Percentiles rank a stretch among this genome's conserved stretches.
phyloP scores from a whole-genome alignment of 1,140 invertebrate genomes.

The Goniozus legneri region DNA sequence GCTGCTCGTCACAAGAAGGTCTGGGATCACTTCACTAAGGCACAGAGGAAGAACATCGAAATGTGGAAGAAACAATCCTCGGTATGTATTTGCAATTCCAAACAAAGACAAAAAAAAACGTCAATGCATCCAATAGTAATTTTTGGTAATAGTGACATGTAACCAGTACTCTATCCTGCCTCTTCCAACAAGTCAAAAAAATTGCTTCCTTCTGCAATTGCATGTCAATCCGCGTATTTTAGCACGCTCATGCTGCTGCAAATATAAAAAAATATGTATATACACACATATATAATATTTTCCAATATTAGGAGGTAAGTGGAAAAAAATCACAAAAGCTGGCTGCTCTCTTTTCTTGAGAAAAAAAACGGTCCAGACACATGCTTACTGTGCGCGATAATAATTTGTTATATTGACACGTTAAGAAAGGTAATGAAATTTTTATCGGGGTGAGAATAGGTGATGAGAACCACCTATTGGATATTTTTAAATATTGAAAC shows the following conservation, averaged over 20 bases:
- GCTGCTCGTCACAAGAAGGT: conserved; percentile 94
- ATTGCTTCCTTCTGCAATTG: conserved; percentile 21
- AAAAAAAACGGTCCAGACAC: conserved; percentile 33
- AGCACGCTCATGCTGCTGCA: conserved; percentile 19
- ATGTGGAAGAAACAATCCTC: conserved; percentile 94
- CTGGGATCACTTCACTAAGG: conserved; percentile 99
- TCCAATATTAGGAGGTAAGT: conserved; percentile 24
- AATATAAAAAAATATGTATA: too few species aligned
- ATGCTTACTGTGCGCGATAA: conserved; percentile 28
- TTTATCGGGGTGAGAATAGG: too few species aligned
- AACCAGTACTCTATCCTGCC: not conserved
- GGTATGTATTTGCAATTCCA: conserved; percentile 71
- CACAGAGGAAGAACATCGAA: conserved; percentile 96
- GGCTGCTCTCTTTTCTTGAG: conserved; percentile 6
- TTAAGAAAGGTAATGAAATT: too few species aligned
- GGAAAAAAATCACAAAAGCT: not conserved
- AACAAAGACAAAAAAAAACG: conserved; percentile 14
- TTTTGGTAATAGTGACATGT: not conserved
- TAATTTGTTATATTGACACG: too few species aligned
- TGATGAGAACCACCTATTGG: too few species aligned
- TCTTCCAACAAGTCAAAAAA: conserved; percentile 12
- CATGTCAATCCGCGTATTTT: conserved; percentile 15
- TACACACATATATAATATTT: too few species aligned
- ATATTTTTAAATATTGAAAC: too few species aligned
- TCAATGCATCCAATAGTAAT: conserved; percentile 1